Evolutionary conservation across 2,888 invertebrate species (phyloP), one percentile per base, ranked within the genome.

Genomic region (Capitulum mitella): DNA sequence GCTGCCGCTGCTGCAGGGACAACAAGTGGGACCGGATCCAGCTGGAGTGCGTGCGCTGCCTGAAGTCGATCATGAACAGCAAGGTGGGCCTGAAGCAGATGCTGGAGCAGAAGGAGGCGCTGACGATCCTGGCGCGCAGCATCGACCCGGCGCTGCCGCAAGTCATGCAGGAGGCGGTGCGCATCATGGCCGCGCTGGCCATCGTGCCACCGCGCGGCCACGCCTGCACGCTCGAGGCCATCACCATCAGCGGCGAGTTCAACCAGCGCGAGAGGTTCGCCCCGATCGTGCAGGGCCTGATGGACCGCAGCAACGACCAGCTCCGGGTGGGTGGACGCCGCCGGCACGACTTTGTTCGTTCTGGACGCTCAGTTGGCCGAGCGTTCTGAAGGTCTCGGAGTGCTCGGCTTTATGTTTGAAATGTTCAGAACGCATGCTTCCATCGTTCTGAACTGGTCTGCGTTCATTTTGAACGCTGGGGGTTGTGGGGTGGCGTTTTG

Each of bases 1-100:
- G 6, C 43, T 8, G 6, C 43, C 43, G 43, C 51, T 10, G 37
- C 61, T 76, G 79, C 79, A 84, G 83, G 79, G 83, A 83, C 79
- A 80, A 92, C 90, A 86, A 92, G 91, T 83, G 83, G 82, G 83
- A 84, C 64, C 83, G 82, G 58, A 82, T 95, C 37, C 95, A 95
- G 84, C 91, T 91, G 84, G 97, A 97, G 85, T 96, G 97, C 85
- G 91, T 98, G 79, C 89, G 95, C 83, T 97, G 97, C 85, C 86
- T 98, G 48, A 93, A 94, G 82, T 96, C 97, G 34, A 94, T 95
- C 81, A 92, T 96, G 90, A 97, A 98, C 87, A 97, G 96, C 86
- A 96, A 95, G 0, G 94, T 93, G 83, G 98, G 98, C 12, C 89
- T 98, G 80, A 92, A 94, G 83, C 91, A 93, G 81, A 92, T 97